These are phyloP conservation scores for Lepilemur ruficaudatus DNA, from an alignment of 2,797 vertebrate genomes.

Conservation along the genomic window DNA sequence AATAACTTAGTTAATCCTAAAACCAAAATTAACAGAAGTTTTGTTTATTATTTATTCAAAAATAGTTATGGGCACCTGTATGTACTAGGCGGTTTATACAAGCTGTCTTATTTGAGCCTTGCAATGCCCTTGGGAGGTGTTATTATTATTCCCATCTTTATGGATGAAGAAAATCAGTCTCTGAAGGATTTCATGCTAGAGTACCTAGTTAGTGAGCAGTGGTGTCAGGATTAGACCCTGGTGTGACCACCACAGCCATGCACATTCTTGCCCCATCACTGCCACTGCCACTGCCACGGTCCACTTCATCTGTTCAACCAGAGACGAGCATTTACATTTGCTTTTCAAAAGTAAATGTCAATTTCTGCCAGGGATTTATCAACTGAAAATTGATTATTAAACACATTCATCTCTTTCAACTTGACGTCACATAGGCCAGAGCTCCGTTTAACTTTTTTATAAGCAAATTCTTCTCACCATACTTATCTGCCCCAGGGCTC, in stretches of 20 bases:
- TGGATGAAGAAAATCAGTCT: background rate
- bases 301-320: background rate
- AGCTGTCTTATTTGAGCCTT: background rate
- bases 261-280: accelerated
- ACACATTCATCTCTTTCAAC: background rate
- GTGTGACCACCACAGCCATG: background rate
- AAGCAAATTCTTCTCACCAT: background rate
- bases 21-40: background rate
- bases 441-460: background rate
- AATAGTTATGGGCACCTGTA: background rate
- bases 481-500: background rate
- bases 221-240: background rate
- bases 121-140: background rate
- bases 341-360: background rate
- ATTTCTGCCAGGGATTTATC: background rate
- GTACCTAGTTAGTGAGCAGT: background rate
- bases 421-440: background rate
- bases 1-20: background rate
- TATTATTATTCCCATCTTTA: background rate
- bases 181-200: background rate
- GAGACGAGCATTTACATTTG: background rate
- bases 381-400: slow-evolving; percentile 38
- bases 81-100: background rate
- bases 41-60: background rate
- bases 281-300: no score